Percentiles rank a stretch among this genome's conserved stretches.
Evolutionary conservation across 2,888 invertebrate genomes (phyloP).

Genomic region (Morpho helenor): DNA sequence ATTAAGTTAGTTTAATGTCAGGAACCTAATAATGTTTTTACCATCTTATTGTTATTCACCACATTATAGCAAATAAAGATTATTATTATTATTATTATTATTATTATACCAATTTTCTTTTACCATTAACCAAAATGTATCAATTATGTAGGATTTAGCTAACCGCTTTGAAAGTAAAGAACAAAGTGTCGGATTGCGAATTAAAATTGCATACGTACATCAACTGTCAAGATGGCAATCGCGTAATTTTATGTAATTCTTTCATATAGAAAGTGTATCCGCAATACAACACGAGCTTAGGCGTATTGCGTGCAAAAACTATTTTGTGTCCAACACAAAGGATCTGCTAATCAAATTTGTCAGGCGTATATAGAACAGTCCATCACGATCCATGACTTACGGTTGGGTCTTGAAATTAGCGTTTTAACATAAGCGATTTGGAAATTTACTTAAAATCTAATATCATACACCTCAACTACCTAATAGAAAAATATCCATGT

Average conservation of each 20-base stretch:
- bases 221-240: conserved; percentile 10
- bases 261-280: conserved; percentile 13
- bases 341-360: conserved; percentile 21
- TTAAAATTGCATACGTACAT: conserved; percentile 7
- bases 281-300: conserved; percentile 1
- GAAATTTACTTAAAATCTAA: too few relatives aligned
- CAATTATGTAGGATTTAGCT: background rate
- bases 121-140: background rate
- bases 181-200: conserved; percentile 7
- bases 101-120: background rate
- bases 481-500: too few relatives aligned
- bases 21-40: too few relatives aligned
- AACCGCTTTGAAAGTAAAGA: conserved; percentile 4
- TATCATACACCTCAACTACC: too few relatives aligned
- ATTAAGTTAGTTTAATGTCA: too few relatives aligned
- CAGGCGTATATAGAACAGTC: conserved; percentile 15
- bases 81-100: too few relatives aligned
- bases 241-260: conserved; percentile 13
- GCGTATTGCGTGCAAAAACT: conserved; percentile 12
- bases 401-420: conserved; percentile 5
- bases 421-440: background rate
- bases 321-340: conserved; percentile 14
- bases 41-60: too few relatives aligned
- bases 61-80: too few relatives aligned
- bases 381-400: conserved; percentile 15